phyloP scores from a whole-genome alignment of 2,888 invertebrate genomes.

The Anarsia innoxiella region DNA sequence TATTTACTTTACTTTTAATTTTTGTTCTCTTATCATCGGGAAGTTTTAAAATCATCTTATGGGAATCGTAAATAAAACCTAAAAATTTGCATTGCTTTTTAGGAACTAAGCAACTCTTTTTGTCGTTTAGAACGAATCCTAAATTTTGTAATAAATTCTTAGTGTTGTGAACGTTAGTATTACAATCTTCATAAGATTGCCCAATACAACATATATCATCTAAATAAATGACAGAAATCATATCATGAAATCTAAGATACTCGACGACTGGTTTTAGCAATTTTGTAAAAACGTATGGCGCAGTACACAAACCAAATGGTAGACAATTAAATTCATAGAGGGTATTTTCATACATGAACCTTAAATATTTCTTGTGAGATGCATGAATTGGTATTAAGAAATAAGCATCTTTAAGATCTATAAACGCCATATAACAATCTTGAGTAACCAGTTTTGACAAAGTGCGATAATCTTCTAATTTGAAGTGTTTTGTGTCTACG shows the following conservation, averaged over 20 bases:
- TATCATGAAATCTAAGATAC: not conserved
- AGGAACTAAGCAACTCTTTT: conserved; percentile 7
- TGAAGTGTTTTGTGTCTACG: conserved; percentile 3
- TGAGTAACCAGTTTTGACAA: conserved; percentile 1
- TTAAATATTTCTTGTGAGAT: conserved; percentile 8
- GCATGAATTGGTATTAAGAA: not conserved
- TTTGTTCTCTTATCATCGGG: no score
- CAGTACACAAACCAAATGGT: conserved; percentile 9
- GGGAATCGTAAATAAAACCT: conserved; percentile 4
- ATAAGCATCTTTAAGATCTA: conserved; percentile 3
- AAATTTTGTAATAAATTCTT: not conserved
- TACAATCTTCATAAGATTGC: not conserved
- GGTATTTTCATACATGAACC: conserved; percentile 5
- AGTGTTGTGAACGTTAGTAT: not conserved
- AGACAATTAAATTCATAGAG: conserved; percentile 12
- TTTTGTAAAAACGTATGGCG: conserved; percentile 11
- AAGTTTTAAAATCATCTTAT: not conserved
- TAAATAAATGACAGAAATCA: not conserved
- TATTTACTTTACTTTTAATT: no score
- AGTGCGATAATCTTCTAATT: conserved; percentile 6
- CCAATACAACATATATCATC: conserved; percentile 1
- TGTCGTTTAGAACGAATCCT: conserved; percentile 8
- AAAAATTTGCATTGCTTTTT: conserved; percentile 1
- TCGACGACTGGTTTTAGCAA: conserved; percentile 7
- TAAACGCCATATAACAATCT: conserved; percentile 4